Evolutionary conservation across 2,888 invertebrate species (phyloP), one percentile per base, ranked within the genome.

Genomic region (Brassicogethes aeneus): DNA sequence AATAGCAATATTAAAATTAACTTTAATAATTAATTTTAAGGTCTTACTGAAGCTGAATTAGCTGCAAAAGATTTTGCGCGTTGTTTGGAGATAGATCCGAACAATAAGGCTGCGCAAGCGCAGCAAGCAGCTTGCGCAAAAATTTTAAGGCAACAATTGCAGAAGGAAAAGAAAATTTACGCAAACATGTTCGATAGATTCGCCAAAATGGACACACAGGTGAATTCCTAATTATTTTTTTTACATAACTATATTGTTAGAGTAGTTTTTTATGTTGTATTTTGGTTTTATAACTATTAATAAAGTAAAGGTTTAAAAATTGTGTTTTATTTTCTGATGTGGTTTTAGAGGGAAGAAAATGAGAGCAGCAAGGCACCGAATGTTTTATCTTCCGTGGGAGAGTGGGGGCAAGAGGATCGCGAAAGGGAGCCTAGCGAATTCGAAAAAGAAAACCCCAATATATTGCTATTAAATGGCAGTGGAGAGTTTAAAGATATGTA

Each of bases 151-250:
- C 80, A 85, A 51, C 82, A 86, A 56, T 75, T 82, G 48, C 76
- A 80, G 40, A 81, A 80, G 44, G 93, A 95, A 66, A 92, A 87
- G 71, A 79, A 84, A 61, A 74, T 91, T 23, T 97, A 92, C 67
- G 85, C 85, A 10, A 92, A 91, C 67, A 94, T 97, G 91, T 97
- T 97, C 69, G 84, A 90, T 55, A 93, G 91, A 69, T 86, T 93
- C 70, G 87, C 87, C 2, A 78, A 82, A 53, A 79, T 77, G 66
- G 87, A 88, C 70, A 75, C 76, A 63, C 79, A 84, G 81, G 84
- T 83, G 64, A 67, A 61, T 32, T 32, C 32, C 12, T 32, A 32
- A 32, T 32, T 32, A 10, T 32, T 10, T 13, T 32, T 32, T 10
- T 32, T 32, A 23, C 10, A 23, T 23, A 23, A 23, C 23, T 7